Evolutionary conservation across 2,113 vertebrate genomes (phyloP), one percentile per base, ranked within the genome.

Genomic region (Chunga burmeisteri): DNA sequence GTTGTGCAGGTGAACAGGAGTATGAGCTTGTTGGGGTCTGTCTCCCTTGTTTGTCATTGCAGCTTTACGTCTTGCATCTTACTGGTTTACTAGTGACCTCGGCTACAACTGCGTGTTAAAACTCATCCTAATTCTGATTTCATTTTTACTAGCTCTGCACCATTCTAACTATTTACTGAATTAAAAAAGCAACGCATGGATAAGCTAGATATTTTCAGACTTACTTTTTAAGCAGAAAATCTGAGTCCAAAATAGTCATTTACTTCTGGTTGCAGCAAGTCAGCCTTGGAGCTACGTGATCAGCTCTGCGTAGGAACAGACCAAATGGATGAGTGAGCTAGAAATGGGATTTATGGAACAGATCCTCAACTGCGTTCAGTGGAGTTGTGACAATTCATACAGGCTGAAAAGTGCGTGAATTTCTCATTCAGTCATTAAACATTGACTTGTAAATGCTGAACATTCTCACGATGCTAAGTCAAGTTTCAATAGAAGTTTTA

Each of bases 401-500:
- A n/a, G 27, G 18, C 29, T 93, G 68, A 82, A 77, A 82, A 62
- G 20, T 40, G 18, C 26, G 29, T 58, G 72, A 82, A 68, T 83
- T 90, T 88, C 74, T 80, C 11, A 9, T 71, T 80, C 67, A 88
- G 16, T 23, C 42, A 47, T 38, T 73, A 83, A 78, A 77, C 71
- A 62, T 34, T 70, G 58, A 73, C 47, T 87, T 40, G 25, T 83
- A 94, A 92, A 89, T 71, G 87, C 77, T 53, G 42, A 96, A 85
- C 36, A 52, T 29, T 92, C 55, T 74, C 63, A n/a, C 66, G 85
- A 78, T 50, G 40, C 34, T 32, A 61, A 61, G 25, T 73, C 62
- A 93, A 53, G 29, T 71, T 90, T 86, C 91, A 87, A 80, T 36
- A 85, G 81, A 91, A 82, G 26, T 40, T 94, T 80, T 91, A 90